Percentiles rank a stretch among this genome's conserved stretches.
Evolutionary conservation across 2,113 vertebrate species (phyloP).

Genomic region (Vireo altiloquus): DNA sequence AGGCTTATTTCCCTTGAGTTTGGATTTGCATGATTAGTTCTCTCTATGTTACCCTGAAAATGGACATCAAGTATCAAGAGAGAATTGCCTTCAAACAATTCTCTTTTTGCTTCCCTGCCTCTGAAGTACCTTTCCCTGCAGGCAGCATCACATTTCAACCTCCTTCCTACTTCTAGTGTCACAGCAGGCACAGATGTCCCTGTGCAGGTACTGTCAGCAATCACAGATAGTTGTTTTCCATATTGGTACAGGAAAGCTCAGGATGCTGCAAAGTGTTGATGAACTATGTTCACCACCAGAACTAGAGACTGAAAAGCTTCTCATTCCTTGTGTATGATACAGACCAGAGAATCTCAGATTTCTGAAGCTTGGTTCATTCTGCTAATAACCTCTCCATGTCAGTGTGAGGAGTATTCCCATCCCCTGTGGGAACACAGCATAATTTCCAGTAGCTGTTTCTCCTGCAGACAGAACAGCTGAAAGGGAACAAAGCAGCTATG

Average conservation of each 20-base stretch:
- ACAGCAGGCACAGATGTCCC: not conserved
- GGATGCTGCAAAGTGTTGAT: not conserved
- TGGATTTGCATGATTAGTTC: conserved; percentile 57
- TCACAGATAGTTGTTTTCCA: not conserved
- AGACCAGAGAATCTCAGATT: not conserved
- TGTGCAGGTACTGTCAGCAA: not conserved
- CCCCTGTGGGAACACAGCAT: not conserved
- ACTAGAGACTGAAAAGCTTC: not conserved
- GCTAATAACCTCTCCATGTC: not conserved
- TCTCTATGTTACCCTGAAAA: not conserved
- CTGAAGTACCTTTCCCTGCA: conserved; percentile 15
- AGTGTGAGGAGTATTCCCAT: not conserved
- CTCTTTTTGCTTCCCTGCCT: not conserved
- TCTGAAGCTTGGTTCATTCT: not conserved
- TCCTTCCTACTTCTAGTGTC: not conserved
- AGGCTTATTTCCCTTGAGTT: conserved; percentile 47
- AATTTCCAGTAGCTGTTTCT: not conserved
- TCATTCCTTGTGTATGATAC: not conserved
- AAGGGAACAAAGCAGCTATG: not conserved
- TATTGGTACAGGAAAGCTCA: not conserved
- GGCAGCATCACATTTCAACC: not conserved
- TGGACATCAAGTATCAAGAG: conserved; percentile 7
- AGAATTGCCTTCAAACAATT: not conserved
- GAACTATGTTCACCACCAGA: not conserved
- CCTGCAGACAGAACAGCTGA: not conserved